A percentile compares a stretch with the other conserved stretches of the same genome.
These are phyloP conservation scores for Peucedramus taeniatus DNA, from an alignment of 2,113 vertebrate species.

Conservation along the genomic window DNA sequence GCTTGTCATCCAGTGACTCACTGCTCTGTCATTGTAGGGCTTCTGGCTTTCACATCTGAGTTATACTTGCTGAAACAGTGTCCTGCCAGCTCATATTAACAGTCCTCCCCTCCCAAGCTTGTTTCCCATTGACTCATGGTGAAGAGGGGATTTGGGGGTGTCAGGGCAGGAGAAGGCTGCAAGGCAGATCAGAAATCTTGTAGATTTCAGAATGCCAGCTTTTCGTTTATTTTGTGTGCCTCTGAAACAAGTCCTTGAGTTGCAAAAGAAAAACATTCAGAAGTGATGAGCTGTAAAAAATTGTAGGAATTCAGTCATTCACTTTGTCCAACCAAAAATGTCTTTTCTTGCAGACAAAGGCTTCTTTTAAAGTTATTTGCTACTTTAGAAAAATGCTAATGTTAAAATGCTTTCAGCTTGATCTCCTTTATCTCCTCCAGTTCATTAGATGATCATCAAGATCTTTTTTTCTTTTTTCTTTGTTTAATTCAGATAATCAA, in stretches of 20 bases:
- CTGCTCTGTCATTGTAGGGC: not conserved
- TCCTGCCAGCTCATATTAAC: not conserved
- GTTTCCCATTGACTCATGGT: not conserved
- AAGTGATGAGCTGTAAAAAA: not conserved
- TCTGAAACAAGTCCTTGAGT: not conserved
- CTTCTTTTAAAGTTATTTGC: not conserved
- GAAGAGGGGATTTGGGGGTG: not conserved
- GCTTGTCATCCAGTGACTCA: constrained; percentile 45
- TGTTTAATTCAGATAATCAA: not conserved
- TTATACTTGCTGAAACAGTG: not conserved
- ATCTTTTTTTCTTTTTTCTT: not conserved
- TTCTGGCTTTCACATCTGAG: not conserved
- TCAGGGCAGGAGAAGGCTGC: not conserved
- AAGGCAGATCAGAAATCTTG: not conserved
- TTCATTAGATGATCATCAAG: not conserved
- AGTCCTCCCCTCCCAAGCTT: not conserved
- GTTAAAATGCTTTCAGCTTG: not conserved
- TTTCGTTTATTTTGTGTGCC: not conserved
- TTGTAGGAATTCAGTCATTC: not conserved
- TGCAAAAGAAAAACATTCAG: not conserved
- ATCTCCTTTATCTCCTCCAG: not conserved
- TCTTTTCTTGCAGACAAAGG: not conserved
- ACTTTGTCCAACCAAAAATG: not conserved
- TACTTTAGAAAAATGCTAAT: not conserved
- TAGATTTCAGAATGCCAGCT: not conserved